These are phyloP conservation scores for Andrena fulva DNA, from an alignment of 2,888 invertebrate genomes.

Conservation along the genomic window DNA sequence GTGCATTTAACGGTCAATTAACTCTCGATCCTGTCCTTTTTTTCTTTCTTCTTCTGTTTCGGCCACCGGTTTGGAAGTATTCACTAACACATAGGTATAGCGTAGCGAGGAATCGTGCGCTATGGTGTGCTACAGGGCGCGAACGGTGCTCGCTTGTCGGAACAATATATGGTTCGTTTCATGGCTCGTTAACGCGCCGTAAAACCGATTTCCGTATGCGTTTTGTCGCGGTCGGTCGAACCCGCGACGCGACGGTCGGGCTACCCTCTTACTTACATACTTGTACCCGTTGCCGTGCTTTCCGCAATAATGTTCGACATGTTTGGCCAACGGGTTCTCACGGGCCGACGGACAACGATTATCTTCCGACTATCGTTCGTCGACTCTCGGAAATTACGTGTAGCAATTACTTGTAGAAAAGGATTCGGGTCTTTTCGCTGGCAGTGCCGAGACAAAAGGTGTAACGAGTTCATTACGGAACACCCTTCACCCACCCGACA, in stretches of 20 bases:
- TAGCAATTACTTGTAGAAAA: too few relatives aligned
- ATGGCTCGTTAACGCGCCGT: conserved; percentile 73
- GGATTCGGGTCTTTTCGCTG: neutral
- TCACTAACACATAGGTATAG: neutral
- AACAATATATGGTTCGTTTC: conserved; percentile 73
- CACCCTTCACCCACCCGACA: conserved; percentile 16
- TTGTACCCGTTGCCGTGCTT: too few relatives aligned
- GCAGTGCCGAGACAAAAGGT: conserved; percentile 8
- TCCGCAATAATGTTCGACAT: too few relatives aligned
- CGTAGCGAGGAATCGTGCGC: neutral
- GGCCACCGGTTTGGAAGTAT: conserved; percentile 35
- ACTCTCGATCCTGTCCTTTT: conserved; percentile 32
- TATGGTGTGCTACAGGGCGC: neutral
- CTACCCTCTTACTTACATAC: too few relatives aligned
- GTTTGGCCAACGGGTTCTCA: too few relatives aligned
- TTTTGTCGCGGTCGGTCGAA: conserved; percentile 19
- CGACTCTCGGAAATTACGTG: too few relatives aligned
- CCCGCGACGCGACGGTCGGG: neutral
- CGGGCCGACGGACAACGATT: too few relatives aligned
- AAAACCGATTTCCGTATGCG: conserved; percentile 55
- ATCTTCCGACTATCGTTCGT: too few relatives aligned
- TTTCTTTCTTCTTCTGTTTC: conserved; percentile 12
- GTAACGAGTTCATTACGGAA: conserved; percentile 15
- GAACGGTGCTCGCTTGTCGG: conserved; percentile 20
- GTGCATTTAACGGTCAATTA: conserved; percentile 73